phyloP scores from a whole-genome alignment of 2,888 invertebrate genomes.

The Pammene fasciana region DNA sequence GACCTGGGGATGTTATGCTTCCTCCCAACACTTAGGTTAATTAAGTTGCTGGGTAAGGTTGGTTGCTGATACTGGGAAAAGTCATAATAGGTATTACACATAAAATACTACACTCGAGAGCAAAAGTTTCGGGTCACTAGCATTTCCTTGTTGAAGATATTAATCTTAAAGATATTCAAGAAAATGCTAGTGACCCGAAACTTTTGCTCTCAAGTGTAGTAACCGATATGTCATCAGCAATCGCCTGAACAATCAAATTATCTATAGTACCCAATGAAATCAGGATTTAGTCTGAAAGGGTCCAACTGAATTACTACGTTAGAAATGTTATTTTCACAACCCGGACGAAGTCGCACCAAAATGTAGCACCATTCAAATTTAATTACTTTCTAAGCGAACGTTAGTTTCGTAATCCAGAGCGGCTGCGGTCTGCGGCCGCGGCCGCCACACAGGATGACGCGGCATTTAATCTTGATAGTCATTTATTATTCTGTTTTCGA shows the following conservation, averaged over 20 bases:
- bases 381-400: conserved; percentile 35
- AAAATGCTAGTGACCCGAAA: no score
- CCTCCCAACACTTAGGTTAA: no score
- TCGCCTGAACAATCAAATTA: background rate
- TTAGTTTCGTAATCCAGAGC: conserved; percentile 57
- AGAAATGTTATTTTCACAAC: conserved; percentile 6
- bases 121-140: no score
- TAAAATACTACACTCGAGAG: no score
- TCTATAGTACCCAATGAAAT: background rate
- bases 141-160: no score
- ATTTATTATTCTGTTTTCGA: conserved; percentile 27
- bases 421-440: conserved; percentile 57
- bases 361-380: conserved; percentile 28
- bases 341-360: conserved; percentile 23
- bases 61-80: no score
- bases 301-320: background rate
- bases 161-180: no score
- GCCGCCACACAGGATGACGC: conserved; percentile 67
- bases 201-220: no score
- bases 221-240: no score
- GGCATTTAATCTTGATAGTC: conserved; percentile 53
- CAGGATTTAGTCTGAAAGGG: background rate
- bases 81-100: no score
- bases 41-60: no score
- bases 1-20: no score